phyloP scores from a whole-genome alignment of 2,888 invertebrate genomes.

The Oxytorus armatus region DNA sequence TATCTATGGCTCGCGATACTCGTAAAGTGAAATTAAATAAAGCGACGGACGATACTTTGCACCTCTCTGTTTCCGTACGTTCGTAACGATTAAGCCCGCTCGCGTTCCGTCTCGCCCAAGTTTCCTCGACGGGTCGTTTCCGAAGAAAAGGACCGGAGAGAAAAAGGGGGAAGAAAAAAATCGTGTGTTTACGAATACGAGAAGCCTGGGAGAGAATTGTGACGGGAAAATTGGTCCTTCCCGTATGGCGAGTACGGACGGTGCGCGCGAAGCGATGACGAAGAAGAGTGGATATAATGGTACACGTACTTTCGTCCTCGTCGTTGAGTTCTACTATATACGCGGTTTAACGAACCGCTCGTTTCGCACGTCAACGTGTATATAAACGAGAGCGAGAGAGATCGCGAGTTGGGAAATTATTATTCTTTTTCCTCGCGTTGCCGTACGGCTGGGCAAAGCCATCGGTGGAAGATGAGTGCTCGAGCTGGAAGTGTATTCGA shows the following conservation, averaged over 20 bases:
- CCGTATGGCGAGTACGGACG: background rate
- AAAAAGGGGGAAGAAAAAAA: background rate
- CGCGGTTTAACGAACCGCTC: slow-evolving; percentile 57
- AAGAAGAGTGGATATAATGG: slow-evolving; percentile 2
- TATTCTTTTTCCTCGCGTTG: slow-evolving; percentile 62
- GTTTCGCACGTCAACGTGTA: slow-evolving; percentile 61
- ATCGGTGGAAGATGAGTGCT: slow-evolving; percentile 49
- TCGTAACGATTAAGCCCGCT: background rate
- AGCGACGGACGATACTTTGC: background rate
- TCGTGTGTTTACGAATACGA: slow-evolving; percentile 34
- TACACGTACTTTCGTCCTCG: slow-evolving; percentile 33
- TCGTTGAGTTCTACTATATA: slow-evolving; percentile 53
- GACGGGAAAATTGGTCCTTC: slow-evolving; percentile 64
- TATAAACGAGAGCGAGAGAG: slow-evolving; percentile 3
- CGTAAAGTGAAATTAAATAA: background rate
- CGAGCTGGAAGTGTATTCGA: slow-evolving; percentile 50
- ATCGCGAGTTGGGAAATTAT: slow-evolving; percentile 57
- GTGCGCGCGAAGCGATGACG: background rate
- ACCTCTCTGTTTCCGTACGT: too few species aligned
- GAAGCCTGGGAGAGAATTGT: slow-evolving; percentile 47
- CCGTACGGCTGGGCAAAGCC: slow-evolving; percentile 14
- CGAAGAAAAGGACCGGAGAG: background rate
- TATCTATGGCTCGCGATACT: too few species aligned
- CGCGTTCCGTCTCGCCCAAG: background rate
- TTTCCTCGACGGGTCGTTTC: slow-evolving; percentile 1